These are phyloP conservation scores for Sebastes hopkinsi DNA, from an alignment of 2,797 vertebrate genomes.

Conservation along the genomic window DNA sequence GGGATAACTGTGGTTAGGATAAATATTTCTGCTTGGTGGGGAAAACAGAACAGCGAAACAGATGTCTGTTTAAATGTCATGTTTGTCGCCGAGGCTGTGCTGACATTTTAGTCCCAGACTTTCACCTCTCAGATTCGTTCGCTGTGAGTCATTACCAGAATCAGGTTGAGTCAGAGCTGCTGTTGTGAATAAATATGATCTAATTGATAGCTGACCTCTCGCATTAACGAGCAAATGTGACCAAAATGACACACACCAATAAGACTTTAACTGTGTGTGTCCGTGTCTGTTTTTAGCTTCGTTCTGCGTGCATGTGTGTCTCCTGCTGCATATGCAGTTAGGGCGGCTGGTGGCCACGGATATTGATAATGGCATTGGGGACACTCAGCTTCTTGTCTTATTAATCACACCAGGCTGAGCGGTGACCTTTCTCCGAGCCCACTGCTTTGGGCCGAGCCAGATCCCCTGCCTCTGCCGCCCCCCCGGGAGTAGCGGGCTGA, in stretches of 20 bases:
- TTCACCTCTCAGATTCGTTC: slow-evolving; percentile 72
- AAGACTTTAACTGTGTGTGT: slow-evolving; percentile 32
- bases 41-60: slow-evolving; percentile 70
- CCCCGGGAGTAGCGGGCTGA: slow-evolving; percentile 73
- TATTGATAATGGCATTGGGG: slow-evolving; percentile 79
- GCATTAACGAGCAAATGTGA: slow-evolving; percentile 68
- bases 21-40: slow-evolving; percentile 73
- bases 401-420: slow-evolving; percentile 89
- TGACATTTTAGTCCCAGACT: slow-evolving; percentile 81
- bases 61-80: slow-evolving; percentile 84
- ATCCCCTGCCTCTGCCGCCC: slow-evolving; percentile 68
- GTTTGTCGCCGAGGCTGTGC: slow-evolving; percentile 77
- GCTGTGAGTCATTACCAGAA: slow-evolving; percentile 75
- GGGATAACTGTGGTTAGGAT: slow-evolving; percentile 63
- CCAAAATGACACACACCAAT: slow-evolving; percentile 20
- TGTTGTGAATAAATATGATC: slow-evolving; percentile 79
- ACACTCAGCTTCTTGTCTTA: slow-evolving; percentile 86
- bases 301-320: background rate
- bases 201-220: slow-evolving; percentile 81
- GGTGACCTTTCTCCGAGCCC: slow-evolving; percentile 85
- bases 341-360: slow-evolving; percentile 61
- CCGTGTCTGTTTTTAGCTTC: background rate
- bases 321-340: slow-evolving; percentile 59
- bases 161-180: slow-evolving; percentile 73
- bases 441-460: slow-evolving; percentile 68